Percentiles rank a stretch among this genome's conserved stretches.
These are phyloP conservation scores for Centropyge bicolor DNA, from an alignment of 2,797 vertebrate genomes.

Conservation along the genomic window DNA sequence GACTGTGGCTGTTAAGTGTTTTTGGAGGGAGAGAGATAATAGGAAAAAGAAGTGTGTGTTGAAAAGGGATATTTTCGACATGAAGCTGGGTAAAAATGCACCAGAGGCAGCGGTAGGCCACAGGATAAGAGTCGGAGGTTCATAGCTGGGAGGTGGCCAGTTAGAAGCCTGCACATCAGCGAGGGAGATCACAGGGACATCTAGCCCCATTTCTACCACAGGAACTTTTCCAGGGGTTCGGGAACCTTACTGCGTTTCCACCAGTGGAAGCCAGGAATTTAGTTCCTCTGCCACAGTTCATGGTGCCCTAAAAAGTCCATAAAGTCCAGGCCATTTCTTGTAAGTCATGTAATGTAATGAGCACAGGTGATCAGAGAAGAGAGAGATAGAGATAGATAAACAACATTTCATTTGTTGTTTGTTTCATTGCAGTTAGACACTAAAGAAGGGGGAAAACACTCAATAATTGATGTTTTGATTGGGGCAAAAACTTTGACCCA, in stretches of 20 bases:
- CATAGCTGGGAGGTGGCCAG: not conserved
- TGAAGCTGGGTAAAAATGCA: constrained; percentile 24
- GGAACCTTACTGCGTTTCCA: not conserved
- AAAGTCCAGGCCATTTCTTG: not conserved
- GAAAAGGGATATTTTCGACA: constrained; percentile 40
- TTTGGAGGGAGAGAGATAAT: constrained; percentile 25
- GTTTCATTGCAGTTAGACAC: not conserved
- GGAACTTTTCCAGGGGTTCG: not conserved
- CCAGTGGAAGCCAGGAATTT: not conserved
- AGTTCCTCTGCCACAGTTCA: not conserved
- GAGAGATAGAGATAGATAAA: not conserved
- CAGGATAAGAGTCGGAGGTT: not conserved
- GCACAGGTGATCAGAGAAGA: not conserved
- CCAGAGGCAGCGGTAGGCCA: constrained; percentile 19
- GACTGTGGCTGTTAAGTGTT: constrained; percentile 46
- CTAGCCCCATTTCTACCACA: not conserved
- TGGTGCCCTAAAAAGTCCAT: not conserved
- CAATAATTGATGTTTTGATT: not conserved
- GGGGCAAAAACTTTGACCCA: too few relatives aligned
- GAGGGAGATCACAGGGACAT: not conserved
- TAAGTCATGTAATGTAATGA: too few relatives aligned
- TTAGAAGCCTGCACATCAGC: constrained; percentile 19
- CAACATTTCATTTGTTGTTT: not conserved
- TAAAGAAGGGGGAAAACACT: not conserved
- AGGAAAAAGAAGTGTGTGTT: constrained; percentile 30